Percentiles rank a stretch among this genome's conserved stretches.
Conservation (phyloP, 2,888 invertebrate species). For the Amphipoea oculea region DNA sequence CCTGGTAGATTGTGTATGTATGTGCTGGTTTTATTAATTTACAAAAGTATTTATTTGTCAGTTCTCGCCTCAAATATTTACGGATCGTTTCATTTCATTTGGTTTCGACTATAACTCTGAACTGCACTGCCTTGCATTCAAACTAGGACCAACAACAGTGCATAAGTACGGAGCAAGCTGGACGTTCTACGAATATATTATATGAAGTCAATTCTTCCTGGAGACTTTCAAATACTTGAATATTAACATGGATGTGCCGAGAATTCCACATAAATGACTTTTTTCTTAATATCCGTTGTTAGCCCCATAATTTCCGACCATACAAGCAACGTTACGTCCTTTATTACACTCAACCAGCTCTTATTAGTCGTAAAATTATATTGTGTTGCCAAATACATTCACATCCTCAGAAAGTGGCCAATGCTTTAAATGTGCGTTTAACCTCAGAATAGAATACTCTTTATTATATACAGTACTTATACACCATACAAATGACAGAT, state of each 20-base stretch:
- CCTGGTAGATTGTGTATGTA: background rate
- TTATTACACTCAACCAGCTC: slow-evolving; percentile 29
- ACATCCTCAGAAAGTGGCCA: slow-evolving; percentile 10
- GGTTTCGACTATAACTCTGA: slow-evolving; percentile 6
- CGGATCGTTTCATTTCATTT: slow-evolving; percentile 6
- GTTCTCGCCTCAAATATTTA: slow-evolving; percentile 18
- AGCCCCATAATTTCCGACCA: slow-evolving; percentile 24
- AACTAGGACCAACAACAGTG: slow-evolving; percentile 17
- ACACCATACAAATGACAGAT: background rate
- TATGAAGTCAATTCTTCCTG: slow-evolving; percentile 8
- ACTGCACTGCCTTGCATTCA: slow-evolving; percentile 19
- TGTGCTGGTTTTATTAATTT: slow-evolving; percentile 11
- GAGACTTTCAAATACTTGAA: slow-evolving; percentile 7
- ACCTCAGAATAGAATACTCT: background rate
- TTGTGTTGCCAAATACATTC: slow-evolving; percentile 32
- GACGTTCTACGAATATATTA: slow-evolving; percentile 20
- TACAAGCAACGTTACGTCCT: slow-evolving; percentile 33
- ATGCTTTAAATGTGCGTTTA: background rate
- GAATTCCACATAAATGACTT: slow-evolving; percentile 17
- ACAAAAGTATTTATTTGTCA: background rate
- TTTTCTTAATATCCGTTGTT: slow-evolving; percentile 28
- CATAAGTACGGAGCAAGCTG: slow-evolving; percentile 5
- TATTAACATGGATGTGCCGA: background rate
- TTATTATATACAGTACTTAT: background rate
- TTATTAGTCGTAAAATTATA: slow-evolving; percentile 49